Evolutionary conservation across 2,113 vertebrate species (phyloP), one percentile per base, ranked within the genome.

Genomic region (Copsychus sechellarum): DNA sequence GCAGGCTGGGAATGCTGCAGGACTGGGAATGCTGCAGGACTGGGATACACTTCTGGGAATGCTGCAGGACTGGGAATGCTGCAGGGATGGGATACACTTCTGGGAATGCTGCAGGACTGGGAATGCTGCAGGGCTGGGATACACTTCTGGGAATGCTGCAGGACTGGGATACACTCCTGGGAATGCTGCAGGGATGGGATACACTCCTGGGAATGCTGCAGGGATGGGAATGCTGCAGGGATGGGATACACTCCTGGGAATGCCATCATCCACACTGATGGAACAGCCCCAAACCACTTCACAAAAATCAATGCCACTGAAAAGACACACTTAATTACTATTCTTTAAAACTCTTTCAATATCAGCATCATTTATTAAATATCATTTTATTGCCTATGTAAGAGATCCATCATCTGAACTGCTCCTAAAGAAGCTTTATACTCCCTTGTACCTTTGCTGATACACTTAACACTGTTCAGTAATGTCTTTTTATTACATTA

Each of bases 251-350:
- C 45, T 47, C 23, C 67, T 9, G 19, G 86, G 58, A 80, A 73
- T 7, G 40, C 58, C 76, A 40, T 26, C 6, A 36, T 2, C 57
- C 48, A 4, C 50, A 4, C 50, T 20, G 8, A 61, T 88, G 90
- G 95, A 83, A 42, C 24, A 2, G 67, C 38, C 58, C 74, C 95
- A 92, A 76, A 62, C 21, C 90, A 67, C 93, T 88, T 3, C 13
- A 48, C 66, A 82, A 22, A 82, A 88, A 95, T 93, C 94, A 92
- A 92, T 95, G 94, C 80, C 88, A 73, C 54, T 23, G 31, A 86
- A 79, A 51, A 12, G 4, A 57, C 42, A 33, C 80, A 25, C 51
- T 95, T 86, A 50, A 93, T 94, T 90, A 77, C 60, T 42, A 1
- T 11, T 42, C 76, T 58, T 70, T 51, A 71, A 25, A 56, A 48